Conservation (phyloP, 1,140 invertebrate genomes). For the Cyrtorhinus lividipennis region DNA sequence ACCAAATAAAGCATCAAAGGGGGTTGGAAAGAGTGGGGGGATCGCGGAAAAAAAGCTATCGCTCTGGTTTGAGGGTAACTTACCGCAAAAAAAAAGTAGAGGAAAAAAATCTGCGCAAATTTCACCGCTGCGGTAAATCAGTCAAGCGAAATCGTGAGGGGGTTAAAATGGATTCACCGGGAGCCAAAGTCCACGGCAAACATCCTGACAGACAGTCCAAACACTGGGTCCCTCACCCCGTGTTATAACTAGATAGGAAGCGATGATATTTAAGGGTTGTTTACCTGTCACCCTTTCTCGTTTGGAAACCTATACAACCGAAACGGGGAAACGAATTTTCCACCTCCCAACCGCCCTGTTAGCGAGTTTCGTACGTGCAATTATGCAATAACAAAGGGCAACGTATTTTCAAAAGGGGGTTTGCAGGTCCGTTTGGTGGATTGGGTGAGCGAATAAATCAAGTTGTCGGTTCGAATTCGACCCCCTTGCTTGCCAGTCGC, state of each 20-base stretch:
- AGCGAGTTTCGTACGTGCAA: no score
- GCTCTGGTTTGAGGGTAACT: background rate
- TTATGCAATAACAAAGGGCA: background rate
- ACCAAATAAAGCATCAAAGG: background rate
- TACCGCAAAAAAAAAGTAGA: background rate
- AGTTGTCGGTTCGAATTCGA: no score
- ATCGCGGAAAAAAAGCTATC: background rate
- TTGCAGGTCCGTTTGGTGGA: no score
- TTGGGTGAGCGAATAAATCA: no score
- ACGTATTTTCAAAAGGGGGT: no score
- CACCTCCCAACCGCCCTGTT: no score
- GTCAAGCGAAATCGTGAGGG: background rate
- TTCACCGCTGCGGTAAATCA: background rate
- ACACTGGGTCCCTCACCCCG: background rate
- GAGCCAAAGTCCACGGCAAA: background rate
- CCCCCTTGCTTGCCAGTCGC: no score
- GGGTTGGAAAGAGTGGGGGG: background rate
- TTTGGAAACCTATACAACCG: background rate
- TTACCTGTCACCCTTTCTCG: background rate
- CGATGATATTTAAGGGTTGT: constrained; percentile 2
- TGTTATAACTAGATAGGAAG: background rate
- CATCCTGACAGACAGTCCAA: background rate
- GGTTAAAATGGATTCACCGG: background rate
- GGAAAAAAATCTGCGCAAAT: background rate
- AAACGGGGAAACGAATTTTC: no score